Evolutionary conservation across 2,113 vertebrate species (phyloP).

Genomic region (Steatornis caripensis): DNA sequence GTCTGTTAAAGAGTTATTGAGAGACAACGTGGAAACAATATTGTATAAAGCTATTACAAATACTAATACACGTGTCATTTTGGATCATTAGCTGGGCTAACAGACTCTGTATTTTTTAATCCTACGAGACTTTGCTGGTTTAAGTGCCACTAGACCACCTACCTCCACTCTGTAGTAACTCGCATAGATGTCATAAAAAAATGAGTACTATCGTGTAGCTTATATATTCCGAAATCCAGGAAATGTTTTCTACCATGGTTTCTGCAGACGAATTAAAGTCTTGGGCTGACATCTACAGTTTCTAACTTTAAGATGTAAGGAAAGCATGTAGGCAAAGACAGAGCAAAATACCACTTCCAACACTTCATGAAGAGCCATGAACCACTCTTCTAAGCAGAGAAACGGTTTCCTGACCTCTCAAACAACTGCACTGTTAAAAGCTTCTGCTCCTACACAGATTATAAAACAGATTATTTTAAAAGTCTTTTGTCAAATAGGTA

Average conservation of each 20-base stretch:
- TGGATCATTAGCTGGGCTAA: neutral
- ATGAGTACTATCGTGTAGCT: accelerated
- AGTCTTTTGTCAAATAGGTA: neutral
- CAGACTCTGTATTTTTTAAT: neutral
- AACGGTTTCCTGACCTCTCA: neutral
- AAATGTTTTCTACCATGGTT: accelerated
- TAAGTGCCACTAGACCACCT: neutral
- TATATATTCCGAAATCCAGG: neutral
- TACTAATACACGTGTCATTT: neutral
- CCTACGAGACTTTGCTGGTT: neutral
- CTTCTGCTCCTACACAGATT: neutral
- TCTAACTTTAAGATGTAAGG: neutral
- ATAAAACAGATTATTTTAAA: neutral
- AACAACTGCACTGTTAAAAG: neutral
- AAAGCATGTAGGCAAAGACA: neutral
- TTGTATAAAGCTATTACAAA: neutral
- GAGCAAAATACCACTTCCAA: neutral
- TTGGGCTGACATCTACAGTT: neutral
- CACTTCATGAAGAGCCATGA: neutral
- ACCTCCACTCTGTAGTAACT: neutral
- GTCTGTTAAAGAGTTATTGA: neutral
- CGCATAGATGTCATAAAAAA: neutral
- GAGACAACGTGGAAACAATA: neutral
- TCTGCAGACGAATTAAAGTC: neutral
- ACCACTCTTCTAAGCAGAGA: neutral